Base-by-base conservation (phyloP, 2,797 vertebrate genomes). In the Otus scops region DNA sequence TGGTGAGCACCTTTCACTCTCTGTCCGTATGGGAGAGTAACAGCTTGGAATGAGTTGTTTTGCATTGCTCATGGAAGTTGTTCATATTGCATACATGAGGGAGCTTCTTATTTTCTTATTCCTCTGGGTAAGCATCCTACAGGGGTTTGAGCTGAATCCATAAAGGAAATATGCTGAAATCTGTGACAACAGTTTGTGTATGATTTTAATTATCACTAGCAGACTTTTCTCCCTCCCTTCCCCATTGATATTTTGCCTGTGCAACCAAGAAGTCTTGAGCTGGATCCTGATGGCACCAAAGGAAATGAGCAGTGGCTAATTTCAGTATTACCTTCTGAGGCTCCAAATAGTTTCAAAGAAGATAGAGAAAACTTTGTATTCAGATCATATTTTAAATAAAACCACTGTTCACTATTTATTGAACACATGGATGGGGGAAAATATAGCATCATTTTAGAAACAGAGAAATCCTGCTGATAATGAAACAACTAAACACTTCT, bases 361-460 rank as follows among this genome's bases (percentile, higher is more conserved):
- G 8, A 43, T 2, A 61, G 38, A 77, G 48, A 76, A 79, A 70
- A 85, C 43, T 1, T 47, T 68, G 4, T 41, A 75, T 81, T 51
- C 21, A 56, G 59, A 32, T 8, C 8, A 9, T 22, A 69, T 63
- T 74, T 88, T 80, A 68, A 85, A 57, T 30, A 70, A 89, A 83
- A 78, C 1, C 6, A 13, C 9, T 21, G 2, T 63, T 93, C 12
- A 21, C 8, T 81, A 24, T 54, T 61, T 88, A 65, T 74, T 90
- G 53, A 80, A 67, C 14, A 60, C 15, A 32, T 21, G 9, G n/a
- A 27, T 73, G 34, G 14, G 38, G 67, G 65, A 81, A 92, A 88
- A 84, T 61, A 68, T 1, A 24, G 13, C n/a, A 57, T 4, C 27
- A 48, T 86, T 90, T 93, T 60, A 94, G 67, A 89, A 88, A 92